Conservation (phyloP, 2,888 invertebrate species). For the Hyposoter didymator region DNA sequence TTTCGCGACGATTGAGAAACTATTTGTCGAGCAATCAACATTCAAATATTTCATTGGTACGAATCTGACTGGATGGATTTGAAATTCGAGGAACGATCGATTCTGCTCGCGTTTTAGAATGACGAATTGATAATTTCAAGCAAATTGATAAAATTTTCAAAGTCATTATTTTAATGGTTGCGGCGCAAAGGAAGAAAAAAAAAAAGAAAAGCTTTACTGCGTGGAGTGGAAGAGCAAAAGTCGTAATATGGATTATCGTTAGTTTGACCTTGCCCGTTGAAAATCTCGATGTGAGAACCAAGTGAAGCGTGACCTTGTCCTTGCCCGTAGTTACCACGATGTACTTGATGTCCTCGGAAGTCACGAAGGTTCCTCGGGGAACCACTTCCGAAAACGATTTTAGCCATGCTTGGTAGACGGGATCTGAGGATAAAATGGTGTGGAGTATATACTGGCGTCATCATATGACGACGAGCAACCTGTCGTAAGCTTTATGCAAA, state of each 20-base stretch:
- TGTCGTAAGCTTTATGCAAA: conserved; percentile 57
- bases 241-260: conserved; percentile 54
- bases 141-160: neutral
- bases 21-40: too few species aligned
- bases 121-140: too few species aligned
- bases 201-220: neutral
- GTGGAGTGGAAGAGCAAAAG: neutral
- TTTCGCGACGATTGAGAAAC: too few species aligned
- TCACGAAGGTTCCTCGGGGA: conserved; percentile 68
- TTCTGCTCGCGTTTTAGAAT: neutral
- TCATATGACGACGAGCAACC: conserved; percentile 5
- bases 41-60: too few species aligned
- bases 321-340: conserved; percentile 47
- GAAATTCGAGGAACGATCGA: neutral
- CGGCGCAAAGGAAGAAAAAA: neutral
- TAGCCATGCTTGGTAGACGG: conserved; percentile 40
- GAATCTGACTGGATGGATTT: neutral
- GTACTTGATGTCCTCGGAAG: conserved; percentile 61
- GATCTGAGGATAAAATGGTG: conserved; percentile 13
- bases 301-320: conserved; percentile 63
- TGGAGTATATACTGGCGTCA: conserved; percentile 16
- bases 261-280: conserved; percentile 54
- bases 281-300: conserved; percentile 48
- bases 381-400: conserved; percentile 68
- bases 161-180: neutral